A percentile compares a stretch with the other conserved stretches of the same genome.
Conservation (phyloP, 2,888 invertebrate genomes). For the Drosophila putrida region DNA sequence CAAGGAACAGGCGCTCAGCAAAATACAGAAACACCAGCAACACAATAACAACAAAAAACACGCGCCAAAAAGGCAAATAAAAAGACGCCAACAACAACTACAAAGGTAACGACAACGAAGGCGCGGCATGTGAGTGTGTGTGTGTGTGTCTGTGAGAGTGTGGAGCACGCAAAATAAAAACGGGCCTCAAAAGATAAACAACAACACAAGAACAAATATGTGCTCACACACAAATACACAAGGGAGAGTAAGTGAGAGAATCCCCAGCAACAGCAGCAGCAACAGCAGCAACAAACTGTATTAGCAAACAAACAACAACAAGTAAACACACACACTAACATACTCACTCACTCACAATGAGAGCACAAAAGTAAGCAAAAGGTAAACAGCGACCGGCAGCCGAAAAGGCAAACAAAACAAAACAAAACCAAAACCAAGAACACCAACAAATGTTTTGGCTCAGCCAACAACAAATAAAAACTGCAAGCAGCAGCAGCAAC, state of each 20-base stretch:
- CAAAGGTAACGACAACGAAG: slow-evolving; percentile 24
- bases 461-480: slow-evolving; percentile 53
- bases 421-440: slow-evolving; percentile 47
- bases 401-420: slow-evolving; percentile 58
- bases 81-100: slow-evolving; percentile 37
- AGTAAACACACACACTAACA: slow-evolving; percentile 30
- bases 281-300: slow-evolving; percentile 52
- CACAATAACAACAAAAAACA: slow-evolving; percentile 28
- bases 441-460: slow-evolving; percentile 35
- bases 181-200: slow-evolving; percentile 74
- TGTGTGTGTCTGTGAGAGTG: slow-evolving; percentile 21
- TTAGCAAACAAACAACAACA: slow-evolving; percentile 68
- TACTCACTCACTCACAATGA: slow-evolving; percentile 18
- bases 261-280: slow-evolving; percentile 29
- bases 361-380: slow-evolving; percentile 49
- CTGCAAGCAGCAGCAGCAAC: slow-evolving; percentile 32
- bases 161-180: slow-evolving; percentile 67
- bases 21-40: slow-evolving; percentile 28
- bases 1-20: slow-evolving; percentile 76
- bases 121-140: slow-evolving; percentile 36
- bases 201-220: slow-evolving; percentile 55
- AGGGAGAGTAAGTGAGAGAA: slow-evolving; percentile 37
- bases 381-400: slow-evolving; percentile 59
- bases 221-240: slow-evolving; percentile 26
- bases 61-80: slow-evolving; percentile 46